Conservation (phyloP, 2,888 invertebrate genomes). For the Heteromurus nitidus region DNA sequence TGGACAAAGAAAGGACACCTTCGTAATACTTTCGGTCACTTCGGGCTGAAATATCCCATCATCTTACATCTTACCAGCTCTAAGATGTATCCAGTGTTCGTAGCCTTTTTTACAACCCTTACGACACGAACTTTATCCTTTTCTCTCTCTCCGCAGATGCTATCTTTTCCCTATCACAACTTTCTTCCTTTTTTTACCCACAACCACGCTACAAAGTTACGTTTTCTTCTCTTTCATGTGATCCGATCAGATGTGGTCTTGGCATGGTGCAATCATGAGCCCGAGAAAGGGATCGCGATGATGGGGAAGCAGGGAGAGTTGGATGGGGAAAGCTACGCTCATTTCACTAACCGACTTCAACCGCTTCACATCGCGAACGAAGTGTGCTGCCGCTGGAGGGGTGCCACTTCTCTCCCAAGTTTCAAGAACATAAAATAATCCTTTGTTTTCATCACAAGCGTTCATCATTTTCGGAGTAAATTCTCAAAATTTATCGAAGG, state of each 20-base stretch:
- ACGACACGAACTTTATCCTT: no score
- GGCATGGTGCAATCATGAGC: slow-evolving; percentile 5
- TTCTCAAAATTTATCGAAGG: background rate
- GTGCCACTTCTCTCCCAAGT: background rate
- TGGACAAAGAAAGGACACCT: no score
- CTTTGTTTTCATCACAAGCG: background rate
- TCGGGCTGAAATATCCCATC: no score
- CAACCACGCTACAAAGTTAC: no score
- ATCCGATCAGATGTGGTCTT: slow-evolving; percentile 5
- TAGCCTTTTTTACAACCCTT: no score
- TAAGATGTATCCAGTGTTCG: no score
- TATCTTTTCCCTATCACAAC: no score
- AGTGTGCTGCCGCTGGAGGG: no score
- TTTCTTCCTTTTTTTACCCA: no score
- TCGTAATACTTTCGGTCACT: no score
- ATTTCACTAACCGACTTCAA: slow-evolving; percentile 50
- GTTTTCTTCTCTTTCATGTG: background rate
- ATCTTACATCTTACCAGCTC: no score
- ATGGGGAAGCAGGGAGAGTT: slow-evolving; percentile 19
- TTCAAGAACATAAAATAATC: no score
- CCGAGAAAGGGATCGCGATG: background rate
- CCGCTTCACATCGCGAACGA: slow-evolving; percentile 53
- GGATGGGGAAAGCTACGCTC: slow-evolving; percentile 11
- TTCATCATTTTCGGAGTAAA: background rate
- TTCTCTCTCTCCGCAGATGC: slow-evolving; percentile 1